Evolutionary conservation across 2,797 vertebrate genomes (phyloP).

Genomic region (Poecilia wingei): DNA sequence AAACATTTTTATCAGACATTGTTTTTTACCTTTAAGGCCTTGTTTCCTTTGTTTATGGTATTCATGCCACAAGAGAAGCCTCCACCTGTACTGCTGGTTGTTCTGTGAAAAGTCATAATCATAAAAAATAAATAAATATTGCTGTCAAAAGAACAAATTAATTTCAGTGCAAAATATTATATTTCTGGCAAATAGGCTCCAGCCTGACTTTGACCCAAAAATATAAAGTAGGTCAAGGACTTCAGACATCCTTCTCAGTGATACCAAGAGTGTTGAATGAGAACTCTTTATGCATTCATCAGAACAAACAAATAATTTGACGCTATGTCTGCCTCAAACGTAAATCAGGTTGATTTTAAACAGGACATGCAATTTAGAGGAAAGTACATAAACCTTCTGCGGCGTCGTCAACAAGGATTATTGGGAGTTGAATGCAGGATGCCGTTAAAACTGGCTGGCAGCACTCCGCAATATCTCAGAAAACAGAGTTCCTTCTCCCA

Average conservation of each 20-base stretch:
- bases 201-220: slow-evolving; percentile 49
- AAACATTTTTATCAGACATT: neutral
- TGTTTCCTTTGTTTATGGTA: slow-evolving; percentile 98
- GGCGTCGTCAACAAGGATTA: slow-evolving; percentile 19
- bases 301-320: slow-evolving; percentile 39
- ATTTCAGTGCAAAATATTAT: slow-evolving; percentile 11
- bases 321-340: slow-evolving; percentile 2
- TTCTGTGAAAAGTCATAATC: slow-evolving; percentile 72
- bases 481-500: slow-evolving; percentile 44
- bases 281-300: slow-evolving; percentile 40
- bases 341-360: neutral
- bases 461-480: slow-evolving; percentile 46
- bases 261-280: slow-evolving; percentile 41
- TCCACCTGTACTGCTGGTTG: slow-evolving; percentile 77
- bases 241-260: slow-evolving; percentile 44
- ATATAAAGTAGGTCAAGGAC: slow-evolving; percentile 75
- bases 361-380: neutral
- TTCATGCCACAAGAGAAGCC: slow-evolving; percentile 95
- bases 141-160: neutral
- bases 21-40: slow-evolving; percentile 92
- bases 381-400: slow-evolving; percentile 1
- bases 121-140: neutral
- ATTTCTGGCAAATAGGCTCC: slow-evolving; percentile 16
- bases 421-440: slow-evolving; percentile 31
- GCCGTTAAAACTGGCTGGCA: slow-evolving; percentile 48